Percentiles rank a stretch among this genome's conserved stretches.
Conservation (phyloP, 1,140 invertebrate genomes). For the Ips typographus region DNA sequence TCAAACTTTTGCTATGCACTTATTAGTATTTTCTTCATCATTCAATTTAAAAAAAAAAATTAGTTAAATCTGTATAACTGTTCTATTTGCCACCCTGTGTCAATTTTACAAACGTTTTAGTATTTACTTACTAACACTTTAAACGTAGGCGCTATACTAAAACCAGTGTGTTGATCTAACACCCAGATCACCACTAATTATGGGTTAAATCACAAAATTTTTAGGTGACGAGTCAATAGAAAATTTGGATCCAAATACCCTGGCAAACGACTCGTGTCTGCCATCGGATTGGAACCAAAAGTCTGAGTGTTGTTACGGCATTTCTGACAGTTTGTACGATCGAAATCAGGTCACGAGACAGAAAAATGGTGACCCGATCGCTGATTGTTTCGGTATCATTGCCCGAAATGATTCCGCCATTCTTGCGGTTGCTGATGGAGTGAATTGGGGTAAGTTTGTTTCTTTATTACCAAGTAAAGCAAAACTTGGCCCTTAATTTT, state of each 20-base stretch:
- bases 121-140: no score
- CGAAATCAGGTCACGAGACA: conserved; percentile 73
- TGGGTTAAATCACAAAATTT: conserved; percentile 5
- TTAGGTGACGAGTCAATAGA: conserved; percentile 32
- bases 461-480: background rate
- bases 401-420: conserved; percentile 78
- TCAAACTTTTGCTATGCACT: no score
- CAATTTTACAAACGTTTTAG: no score
- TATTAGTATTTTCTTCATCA: no score
- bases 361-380: conserved; percentile 84
- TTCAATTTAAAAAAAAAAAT: no score
- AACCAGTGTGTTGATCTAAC: no score
- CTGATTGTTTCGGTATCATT: conserved; percentile 86
- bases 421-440: conserved; percentile 86
- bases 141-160: no score
- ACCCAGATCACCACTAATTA: no score
- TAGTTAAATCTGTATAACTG: no score
- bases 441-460: conserved; percentile 79
- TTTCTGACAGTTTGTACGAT: conserved; percentile 75
- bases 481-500: background rate
- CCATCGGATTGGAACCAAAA: conserved; percentile 66
- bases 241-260: conserved; percentile 11
- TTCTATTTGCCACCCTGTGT: no score
- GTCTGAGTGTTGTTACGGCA: conserved; percentile 67
- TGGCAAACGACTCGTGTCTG: conserved; percentile 39